Evolutionary conservation across 2,888 invertebrate species (phyloP).

Genomic region (Sphaeridia pumilis): DNA sequence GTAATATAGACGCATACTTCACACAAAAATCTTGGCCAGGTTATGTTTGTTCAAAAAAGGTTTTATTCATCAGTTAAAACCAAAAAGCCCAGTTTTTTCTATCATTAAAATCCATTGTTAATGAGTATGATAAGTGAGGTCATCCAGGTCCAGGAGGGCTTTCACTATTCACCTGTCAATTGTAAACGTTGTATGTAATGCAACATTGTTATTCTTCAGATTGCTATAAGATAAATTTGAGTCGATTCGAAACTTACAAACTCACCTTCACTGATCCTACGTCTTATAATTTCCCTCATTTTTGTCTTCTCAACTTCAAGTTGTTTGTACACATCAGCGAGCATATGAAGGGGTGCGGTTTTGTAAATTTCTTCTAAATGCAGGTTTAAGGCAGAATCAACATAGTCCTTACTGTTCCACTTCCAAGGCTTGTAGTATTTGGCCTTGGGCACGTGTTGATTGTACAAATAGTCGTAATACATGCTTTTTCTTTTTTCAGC

Average conservation of each 20-base stretch:
- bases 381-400: constrained; percentile 23
- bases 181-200: too few species aligned
- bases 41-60: too few species aligned
- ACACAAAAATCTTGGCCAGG: too few species aligned
- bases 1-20: too few species aligned
- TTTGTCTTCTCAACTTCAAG: constrained; percentile 27
- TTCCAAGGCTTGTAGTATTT: constrained; percentile 12
- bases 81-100: too few species aligned
- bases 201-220: neutral
- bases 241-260: neutral
- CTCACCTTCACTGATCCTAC: constrained; percentile 24
- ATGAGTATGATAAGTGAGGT: neutral
- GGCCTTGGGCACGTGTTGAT: neutral
- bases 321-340: constrained; percentile 31
- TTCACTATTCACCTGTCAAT: constrained; percentile 6
- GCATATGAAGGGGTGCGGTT: constrained; percentile 25
- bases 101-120: neutral
- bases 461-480: constrained; percentile 12
- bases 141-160: neutral
- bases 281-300: constrained; percentile 31
- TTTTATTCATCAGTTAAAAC: too few species aligned
- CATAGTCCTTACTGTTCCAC: constrained; percentile 33
- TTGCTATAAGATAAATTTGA: neutral
- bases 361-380: constrained; percentile 30
- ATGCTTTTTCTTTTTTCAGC: constrained; percentile 19